Evolutionary conservation across 2,113 vertebrate species (phyloP).

Genomic region (Ictidomys tridecemlineatus): DNA sequence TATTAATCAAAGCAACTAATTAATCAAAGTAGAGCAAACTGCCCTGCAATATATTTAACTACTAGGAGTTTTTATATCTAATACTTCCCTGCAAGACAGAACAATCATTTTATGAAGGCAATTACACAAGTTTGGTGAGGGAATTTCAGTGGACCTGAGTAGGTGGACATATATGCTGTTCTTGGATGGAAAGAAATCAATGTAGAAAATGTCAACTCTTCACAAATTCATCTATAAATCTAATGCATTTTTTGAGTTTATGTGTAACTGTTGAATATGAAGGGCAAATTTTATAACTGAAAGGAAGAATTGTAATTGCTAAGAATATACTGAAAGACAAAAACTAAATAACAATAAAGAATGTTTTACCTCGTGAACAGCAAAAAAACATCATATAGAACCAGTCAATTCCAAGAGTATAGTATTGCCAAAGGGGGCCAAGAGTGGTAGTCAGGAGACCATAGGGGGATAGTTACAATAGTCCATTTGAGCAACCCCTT

Average conservation of each 20-base stretch:
- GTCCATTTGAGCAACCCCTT: not conserved
- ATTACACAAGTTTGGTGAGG: not conserved
- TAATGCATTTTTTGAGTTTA: not conserved
- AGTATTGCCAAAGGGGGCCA: not conserved
- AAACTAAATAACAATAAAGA: not conserved
- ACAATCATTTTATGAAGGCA: constrained; percentile 8
- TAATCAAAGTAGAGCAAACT: not conserved
- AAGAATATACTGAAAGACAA: not conserved
- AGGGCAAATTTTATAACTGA: not conserved
- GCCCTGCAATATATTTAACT: not conserved
- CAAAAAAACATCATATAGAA: too few species aligned
- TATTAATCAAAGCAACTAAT: not conserved
- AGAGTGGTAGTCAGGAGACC: not conserved
- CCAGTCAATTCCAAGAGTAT: not conserved
- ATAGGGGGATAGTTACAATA: not conserved
- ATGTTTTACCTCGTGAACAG: not conserved
- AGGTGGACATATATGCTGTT: not conserved
- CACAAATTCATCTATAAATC: constrained; percentile 19
- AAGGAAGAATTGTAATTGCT: not conserved
- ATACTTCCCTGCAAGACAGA: not conserved
- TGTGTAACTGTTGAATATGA: not conserved
- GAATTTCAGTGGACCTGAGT: not conserved
- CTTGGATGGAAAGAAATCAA: not conserved
- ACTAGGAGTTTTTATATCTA: not conserved
- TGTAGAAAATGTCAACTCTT: not conserved